These are phyloP conservation scores for Chrysopilus asiliformis DNA, from an alignment of 2,888 invertebrate species.

Conservation along the genomic window DNA sequence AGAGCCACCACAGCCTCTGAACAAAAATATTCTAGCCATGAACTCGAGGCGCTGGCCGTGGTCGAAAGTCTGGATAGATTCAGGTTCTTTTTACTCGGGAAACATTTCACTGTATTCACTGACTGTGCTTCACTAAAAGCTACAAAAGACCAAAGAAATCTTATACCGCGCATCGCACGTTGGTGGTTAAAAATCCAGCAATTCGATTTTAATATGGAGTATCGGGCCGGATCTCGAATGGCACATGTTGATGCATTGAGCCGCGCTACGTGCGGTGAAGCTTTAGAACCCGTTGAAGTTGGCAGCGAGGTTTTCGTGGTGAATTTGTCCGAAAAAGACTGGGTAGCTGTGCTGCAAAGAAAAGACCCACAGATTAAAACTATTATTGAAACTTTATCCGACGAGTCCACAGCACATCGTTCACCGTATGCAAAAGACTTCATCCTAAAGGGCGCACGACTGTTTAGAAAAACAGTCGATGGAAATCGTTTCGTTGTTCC, in stretches of 20 bases:
- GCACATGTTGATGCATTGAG: conserved; percentile 2
- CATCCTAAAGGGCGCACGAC: conserved; percentile 7
- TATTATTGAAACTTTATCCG: too few species aligned
- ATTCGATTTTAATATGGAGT: conserved; percentile 2
- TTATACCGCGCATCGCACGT: conserved; percentile 10
- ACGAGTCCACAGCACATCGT: too few species aligned
- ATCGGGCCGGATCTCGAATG: conserved; percentile 2
- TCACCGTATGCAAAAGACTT: conserved; percentile 12
- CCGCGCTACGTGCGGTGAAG: neutral
- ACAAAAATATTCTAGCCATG: conserved; percentile 4
- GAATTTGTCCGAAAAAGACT: neutral
- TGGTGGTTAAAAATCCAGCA: conserved; percentile 7
- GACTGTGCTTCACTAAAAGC: conserved; percentile 10
- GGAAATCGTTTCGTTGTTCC: conserved; percentile 12
- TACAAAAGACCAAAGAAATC: conserved; percentile 16
- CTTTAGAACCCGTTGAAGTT: neutral
- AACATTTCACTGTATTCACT: conserved; percentile 2
- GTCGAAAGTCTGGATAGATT: conserved; percentile 3
- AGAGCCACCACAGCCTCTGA: neutral
- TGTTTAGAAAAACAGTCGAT: conserved; percentile 10
- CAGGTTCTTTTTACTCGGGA: neutral
- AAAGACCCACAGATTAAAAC: neutral
- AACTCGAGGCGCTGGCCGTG: conserved; percentile 7
- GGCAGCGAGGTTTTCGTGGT: neutral
- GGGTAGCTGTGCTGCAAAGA: neutral